Conservation (phyloP, 1,140 invertebrate genomes). For the Saxidomus purpurata region DNA sequence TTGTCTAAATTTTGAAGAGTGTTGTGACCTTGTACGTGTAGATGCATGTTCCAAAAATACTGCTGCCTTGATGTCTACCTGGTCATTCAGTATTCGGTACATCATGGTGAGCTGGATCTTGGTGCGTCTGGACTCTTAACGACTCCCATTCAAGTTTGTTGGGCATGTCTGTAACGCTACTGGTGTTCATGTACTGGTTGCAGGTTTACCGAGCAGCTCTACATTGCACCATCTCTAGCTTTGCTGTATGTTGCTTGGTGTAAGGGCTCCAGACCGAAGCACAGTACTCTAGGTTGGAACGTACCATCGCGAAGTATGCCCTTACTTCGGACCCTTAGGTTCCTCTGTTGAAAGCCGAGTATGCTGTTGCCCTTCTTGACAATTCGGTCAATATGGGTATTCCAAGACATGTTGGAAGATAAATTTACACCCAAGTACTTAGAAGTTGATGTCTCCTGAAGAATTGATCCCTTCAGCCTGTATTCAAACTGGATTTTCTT, state of each 20-base stretch:
- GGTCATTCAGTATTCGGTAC: not conserved
- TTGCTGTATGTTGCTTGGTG: not conserved
- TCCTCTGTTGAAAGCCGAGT: not conserved
- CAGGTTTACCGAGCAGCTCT: not conserved
- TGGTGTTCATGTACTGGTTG: not conserved
- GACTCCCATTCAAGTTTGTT: not conserved
- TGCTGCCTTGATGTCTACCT: not conserved
- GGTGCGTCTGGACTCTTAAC: not conserved
- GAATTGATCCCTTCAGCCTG: not conserved
- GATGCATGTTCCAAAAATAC: not conserved
- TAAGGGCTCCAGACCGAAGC: not conserved
- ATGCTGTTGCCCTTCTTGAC: not conserved
- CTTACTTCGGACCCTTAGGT: not conserved
- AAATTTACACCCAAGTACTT: not conserved
- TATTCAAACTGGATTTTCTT: not conserved
- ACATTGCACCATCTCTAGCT: not conserved
- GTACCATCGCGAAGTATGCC: not conserved
- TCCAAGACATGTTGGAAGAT: not conserved
- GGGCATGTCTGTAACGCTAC: not conserved
- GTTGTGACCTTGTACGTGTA: not conserved
- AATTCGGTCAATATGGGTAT: not conserved
- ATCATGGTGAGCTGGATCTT: conserved; percentile 29
- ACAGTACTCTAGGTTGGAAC: not conserved
- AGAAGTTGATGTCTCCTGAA: not conserved
- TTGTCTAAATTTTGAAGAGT: not conserved